phyloP scores from a whole-genome alignment of 2,888 invertebrate genomes.

The Nemapogon koenigi region DNA sequence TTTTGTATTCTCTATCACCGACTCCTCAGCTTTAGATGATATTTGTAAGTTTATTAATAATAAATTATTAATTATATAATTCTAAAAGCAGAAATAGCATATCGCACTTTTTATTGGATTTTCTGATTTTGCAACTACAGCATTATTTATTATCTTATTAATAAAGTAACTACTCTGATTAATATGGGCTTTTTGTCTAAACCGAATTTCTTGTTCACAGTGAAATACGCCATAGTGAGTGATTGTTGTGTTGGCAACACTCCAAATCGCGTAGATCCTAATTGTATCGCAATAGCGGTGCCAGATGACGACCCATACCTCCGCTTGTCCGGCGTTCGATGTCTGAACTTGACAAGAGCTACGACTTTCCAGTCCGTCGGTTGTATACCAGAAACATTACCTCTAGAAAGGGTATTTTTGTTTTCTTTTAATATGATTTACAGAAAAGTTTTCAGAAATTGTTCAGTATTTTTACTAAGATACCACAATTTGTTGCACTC shows the following conservation, averaged over 20 bases:
- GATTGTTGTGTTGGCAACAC: conserved; percentile 20
- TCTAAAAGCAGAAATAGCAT: no score
- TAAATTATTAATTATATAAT: no score
- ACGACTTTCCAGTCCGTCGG: conserved; percentile 10
- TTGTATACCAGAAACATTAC: conserved; percentile 8
- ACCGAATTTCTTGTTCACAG: conserved; percentile 4
- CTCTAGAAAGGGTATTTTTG: conserved; percentile 7
- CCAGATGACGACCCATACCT: conserved; percentile 11
- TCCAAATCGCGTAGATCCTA: conserved; percentile 21
- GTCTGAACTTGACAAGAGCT: conserved; percentile 9
- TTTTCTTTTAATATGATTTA: neutral
- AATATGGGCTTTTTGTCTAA: no score
- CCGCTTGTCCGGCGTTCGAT: conserved; percentile 3
- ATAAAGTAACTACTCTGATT: no score
- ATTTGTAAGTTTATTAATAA: conserved; percentile 1
- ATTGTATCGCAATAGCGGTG: conserved; percentile 18
- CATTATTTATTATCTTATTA: no score
- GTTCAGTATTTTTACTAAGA: no score
- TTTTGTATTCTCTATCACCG: conserved; percentile 16
- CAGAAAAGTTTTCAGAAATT: neutral
- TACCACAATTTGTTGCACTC: no score
- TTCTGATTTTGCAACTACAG: no score
- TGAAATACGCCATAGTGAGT: neutral
- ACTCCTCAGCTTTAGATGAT: conserved; percentile 21
- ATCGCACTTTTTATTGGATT: no score